Conservation (phyloP, 2,113 vertebrate species). For the Pithys albifrons region DNA sequence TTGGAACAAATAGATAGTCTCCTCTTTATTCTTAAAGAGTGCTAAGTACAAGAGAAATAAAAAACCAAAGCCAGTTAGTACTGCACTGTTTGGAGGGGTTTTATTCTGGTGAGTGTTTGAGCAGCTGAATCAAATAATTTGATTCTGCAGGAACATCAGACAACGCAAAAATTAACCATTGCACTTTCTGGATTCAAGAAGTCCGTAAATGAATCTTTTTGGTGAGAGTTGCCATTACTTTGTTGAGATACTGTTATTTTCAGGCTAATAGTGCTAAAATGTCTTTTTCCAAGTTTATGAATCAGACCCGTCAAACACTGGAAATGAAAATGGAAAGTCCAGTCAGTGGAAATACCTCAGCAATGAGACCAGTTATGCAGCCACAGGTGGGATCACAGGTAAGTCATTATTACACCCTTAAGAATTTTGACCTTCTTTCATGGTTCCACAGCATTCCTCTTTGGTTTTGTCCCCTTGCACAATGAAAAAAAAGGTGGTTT, state of each 20-base stretch:
- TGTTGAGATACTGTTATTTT: background rate
- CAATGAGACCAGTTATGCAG: conserved; percentile 87
- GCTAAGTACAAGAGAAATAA: background rate
- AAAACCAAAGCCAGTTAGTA: background rate
- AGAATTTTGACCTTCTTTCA: background rate
- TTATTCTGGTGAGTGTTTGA: background rate
- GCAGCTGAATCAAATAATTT: background rate
- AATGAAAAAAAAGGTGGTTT: accelerated
- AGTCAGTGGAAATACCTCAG: conserved; percentile 72
- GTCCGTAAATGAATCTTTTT: background rate
- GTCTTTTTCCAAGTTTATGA: conserved; percentile 85
- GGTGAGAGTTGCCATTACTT: background rate
- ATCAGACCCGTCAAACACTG: conserved; percentile 88
- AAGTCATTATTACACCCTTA: background rate
- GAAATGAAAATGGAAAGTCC: conserved; percentile 90
- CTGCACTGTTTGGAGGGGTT: background rate
- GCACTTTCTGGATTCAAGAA: background rate
- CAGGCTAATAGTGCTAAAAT: background rate
- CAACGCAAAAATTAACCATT: background rate
- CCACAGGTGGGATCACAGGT: conserved; percentile 82
- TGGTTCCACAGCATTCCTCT: background rate
- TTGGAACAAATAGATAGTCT: background rate
- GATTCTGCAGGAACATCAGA: background rate
- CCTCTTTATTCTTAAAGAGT: background rate
- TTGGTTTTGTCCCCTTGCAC: background rate